A percentile compares a stretch with the other conserved stretches of the same genome.
phyloP scores from a whole-genome alignment of 2,113 vertebrate species.

The Eublepharis macularius region DNA sequence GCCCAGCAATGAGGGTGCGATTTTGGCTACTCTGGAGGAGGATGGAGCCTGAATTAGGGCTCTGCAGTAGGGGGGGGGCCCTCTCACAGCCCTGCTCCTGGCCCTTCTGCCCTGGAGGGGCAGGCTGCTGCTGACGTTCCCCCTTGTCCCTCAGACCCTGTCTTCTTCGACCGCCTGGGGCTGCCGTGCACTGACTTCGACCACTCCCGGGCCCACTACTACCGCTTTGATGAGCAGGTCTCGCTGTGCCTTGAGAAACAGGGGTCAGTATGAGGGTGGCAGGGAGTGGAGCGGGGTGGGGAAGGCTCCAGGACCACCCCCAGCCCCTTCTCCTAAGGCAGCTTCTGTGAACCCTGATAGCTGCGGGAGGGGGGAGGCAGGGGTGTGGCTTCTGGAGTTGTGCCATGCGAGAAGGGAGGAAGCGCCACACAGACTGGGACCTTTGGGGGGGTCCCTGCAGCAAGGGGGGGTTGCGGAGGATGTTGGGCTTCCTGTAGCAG shows the following conservation, averaged over 20 bases:
- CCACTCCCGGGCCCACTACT: slow-evolving; percentile 95
- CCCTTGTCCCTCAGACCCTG: slow-evolving; percentile 75
- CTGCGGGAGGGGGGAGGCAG: not conserved
- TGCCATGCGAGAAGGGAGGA: not conserved
- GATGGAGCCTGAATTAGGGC: too few species aligned
- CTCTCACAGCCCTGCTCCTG: not conserved
- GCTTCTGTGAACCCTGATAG: not conserved
- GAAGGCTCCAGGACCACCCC: not conserved
- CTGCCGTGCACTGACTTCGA: slow-evolving; percentile 93
- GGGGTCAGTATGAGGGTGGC: slow-evolving; percentile 76
- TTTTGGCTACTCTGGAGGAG: fast-evolving
- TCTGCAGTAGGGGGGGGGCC: not conserved
- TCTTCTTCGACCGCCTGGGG: slow-evolving; percentile 84
- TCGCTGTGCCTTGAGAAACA: slow-evolving; percentile 92
- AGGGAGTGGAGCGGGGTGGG: fast-evolving
- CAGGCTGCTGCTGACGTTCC: not conserved
- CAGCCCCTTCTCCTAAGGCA: too few species aligned
- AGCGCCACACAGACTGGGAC: too few species aligned
- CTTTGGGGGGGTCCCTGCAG: too few species aligned
- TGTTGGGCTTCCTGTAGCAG: too few species aligned
- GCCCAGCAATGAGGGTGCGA: slow-evolving; percentile 85
- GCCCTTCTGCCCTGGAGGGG: not conserved
- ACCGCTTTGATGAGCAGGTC: slow-evolving; percentile 96
- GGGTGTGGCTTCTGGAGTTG: not conserved
- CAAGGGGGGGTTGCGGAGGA: too few species aligned